phyloP scores from a whole-genome alignment of 1,140 invertebrate species.

The Hyposmocoma kahamanoa region DNA sequence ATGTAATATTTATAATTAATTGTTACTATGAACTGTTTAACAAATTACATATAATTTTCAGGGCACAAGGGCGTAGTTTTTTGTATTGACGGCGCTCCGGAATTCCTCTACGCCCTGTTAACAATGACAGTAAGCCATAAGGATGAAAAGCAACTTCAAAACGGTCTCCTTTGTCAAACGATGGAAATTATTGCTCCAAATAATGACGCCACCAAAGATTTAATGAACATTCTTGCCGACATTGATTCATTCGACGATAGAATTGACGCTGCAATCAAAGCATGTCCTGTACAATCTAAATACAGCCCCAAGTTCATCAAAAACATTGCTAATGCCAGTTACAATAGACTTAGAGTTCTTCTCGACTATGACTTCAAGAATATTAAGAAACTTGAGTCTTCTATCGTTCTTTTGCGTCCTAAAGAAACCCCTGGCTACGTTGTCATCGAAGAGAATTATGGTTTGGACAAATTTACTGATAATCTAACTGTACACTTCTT shows the following conservation, averaged over 20 bases:
- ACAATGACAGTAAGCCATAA: slow-evolving; percentile 51
- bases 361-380: slow-evolving; percentile 63
- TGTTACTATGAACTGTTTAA: too few species aligned
- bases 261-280: slow-evolving; percentile 47
- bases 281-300: slow-evolving; percentile 43
- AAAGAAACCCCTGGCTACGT: slow-evolving; percentile 65
- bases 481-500: slow-evolving; percentile 73
- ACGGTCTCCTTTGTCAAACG: slow-evolving; percentile 70
- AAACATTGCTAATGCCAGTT: slow-evolving; percentile 65
- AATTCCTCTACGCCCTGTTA: slow-evolving; percentile 70
- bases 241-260: slow-evolving; percentile 72
- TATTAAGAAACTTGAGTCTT: slow-evolving; percentile 71
- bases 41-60: too few species aligned
- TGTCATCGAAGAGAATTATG: slow-evolving; percentile 77
- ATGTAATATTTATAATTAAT: too few species aligned
- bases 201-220: slow-evolving; percentile 59
- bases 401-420: slow-evolving; percentile 78
- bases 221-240: slow-evolving; percentile 71
- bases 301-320: slow-evolving; percentile 71
- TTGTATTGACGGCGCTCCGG: slow-evolving; percentile 76
- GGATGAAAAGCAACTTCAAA: slow-evolving; percentile 71
- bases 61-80: slow-evolving; percentile 73
- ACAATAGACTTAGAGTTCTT: slow-evolving; percentile 75
- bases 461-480: slow-evolving; percentile 73
- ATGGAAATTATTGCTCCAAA: slow-evolving; percentile 73